Evolutionary conservation across 2,888 invertebrate genomes (phyloP).

Genomic region (Dolomedes plantarius): DNA sequence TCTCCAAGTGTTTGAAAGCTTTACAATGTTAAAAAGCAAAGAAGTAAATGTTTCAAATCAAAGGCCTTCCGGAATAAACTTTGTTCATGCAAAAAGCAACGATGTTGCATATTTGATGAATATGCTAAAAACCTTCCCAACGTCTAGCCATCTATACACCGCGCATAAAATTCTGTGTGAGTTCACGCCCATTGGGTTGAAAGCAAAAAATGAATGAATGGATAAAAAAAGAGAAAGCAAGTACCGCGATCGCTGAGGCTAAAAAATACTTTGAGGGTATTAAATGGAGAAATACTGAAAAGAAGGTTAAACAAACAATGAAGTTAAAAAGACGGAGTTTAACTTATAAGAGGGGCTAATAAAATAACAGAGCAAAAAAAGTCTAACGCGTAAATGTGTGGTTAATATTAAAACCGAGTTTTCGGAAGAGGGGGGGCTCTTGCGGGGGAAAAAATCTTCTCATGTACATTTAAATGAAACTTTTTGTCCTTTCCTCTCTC

Average conservation of each 20-base stretch:
- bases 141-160: constrained; percentile 33
- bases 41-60: constrained; percentile 40
- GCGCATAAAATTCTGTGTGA: constrained; percentile 25
- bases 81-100: constrained; percentile 42
- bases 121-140: constrained; percentile 52
- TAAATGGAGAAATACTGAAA: constrained; percentile 58
- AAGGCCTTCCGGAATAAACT: constrained; percentile 20
- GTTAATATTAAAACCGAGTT: constrained; percentile 65
- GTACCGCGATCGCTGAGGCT: constrained; percentile 34
- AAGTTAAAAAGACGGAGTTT: constrained; percentile 44
- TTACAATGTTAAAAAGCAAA: constrained; percentile 45
- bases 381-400: constrained; percentile 66
- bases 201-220: constrained; percentile 27
- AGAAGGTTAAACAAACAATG: constrained; percentile 51
- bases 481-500: background rate
- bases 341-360: constrained; percentile 28
- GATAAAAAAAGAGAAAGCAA: constrained; percentile 15
- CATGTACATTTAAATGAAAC: background rate
- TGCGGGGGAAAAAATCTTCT: background rate
- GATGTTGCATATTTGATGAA: constrained; percentile 67
- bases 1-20: constrained; percentile 31
- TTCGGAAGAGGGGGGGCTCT: background rate
- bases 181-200: constrained; percentile 49
- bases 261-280: constrained; percentile 59
- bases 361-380: constrained; percentile 37